phyloP scores from a whole-genome alignment of 2,888 invertebrate species.

The Marronus borbonicus region DNA sequence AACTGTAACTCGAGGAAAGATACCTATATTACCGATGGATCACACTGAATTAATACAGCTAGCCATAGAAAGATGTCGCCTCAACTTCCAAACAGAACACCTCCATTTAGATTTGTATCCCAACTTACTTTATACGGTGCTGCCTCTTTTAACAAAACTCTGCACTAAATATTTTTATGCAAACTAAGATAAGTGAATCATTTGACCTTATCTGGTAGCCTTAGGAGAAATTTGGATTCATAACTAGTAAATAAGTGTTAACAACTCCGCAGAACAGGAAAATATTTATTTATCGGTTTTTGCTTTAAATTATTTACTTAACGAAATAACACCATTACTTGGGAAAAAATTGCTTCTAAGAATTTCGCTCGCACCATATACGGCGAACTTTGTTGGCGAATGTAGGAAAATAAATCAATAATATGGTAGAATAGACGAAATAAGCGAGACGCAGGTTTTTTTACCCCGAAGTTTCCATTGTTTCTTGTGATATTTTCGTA shows the following conservation, averaged over 20 bases:
- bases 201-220: slow-evolving; percentile 46
- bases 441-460: no score
- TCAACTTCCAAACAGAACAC: neutral
- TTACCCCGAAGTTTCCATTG: no score
- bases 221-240: slow-evolving; percentile 34
- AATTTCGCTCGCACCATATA: no score
- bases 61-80: slow-evolving; percentile 3
- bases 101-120: neutral
- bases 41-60: neutral
- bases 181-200: slow-evolving; percentile 32
- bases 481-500: no score
- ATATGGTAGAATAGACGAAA: no score
- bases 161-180: neutral
- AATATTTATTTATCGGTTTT: neutral
- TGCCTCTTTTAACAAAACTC: slow-evolving; percentile 3
- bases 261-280: neutral
- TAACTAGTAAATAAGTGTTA: slow-evolving; percentile 18
- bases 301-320: neutral
- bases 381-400: no score
- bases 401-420: no score
- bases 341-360: no score
- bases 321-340: no score
- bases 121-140: slow-evolving; percentile 4
- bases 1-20: neutral
- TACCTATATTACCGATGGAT: neutral